Percentiles rank a stretch among this genome's conserved stretches.
Conservation (phyloP, 2,888 invertebrate species). For the Lasioglossum calceatum region DNA sequence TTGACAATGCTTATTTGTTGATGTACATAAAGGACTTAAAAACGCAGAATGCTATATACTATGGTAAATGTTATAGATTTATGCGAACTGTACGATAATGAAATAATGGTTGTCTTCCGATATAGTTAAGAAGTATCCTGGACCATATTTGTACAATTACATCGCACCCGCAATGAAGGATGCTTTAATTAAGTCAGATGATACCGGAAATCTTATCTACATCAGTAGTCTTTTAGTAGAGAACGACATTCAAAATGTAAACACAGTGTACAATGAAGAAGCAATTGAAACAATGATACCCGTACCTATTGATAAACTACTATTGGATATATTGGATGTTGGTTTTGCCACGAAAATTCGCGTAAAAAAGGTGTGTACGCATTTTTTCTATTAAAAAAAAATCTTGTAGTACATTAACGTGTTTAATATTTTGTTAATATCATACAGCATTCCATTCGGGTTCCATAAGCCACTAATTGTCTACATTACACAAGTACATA, state of each 20-base stretch:
- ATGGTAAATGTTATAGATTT: background rate
- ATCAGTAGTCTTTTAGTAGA: background rate
- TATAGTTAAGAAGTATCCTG: background rate
- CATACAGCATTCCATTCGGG: background rate
- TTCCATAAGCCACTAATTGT: background rate
- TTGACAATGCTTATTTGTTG: constrained; percentile 87
- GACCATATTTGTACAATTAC: constrained; percentile 25
- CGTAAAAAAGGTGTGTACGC: constrained; percentile 5
- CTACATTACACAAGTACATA: background rate
- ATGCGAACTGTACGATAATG: background rate
- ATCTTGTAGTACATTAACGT: background rate
- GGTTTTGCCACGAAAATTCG: background rate
- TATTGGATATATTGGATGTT: constrained; percentile 12
- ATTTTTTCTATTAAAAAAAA: background rate
- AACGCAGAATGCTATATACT: background rate
- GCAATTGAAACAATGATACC: background rate
- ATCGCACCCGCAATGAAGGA: constrained; percentile 3
- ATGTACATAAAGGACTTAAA: constrained; percentile 85
- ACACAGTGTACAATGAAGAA: background rate
- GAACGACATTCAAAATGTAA: fast-evolving
- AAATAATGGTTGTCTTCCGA: background rate
- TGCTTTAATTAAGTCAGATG: background rate
- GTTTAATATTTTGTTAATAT: background rate
- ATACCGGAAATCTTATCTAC: background rate
- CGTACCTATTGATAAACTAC: constrained; percentile 14